Conservation (phyloP, 1,140 invertebrate species). For the Drosophila athabasca region DNA sequence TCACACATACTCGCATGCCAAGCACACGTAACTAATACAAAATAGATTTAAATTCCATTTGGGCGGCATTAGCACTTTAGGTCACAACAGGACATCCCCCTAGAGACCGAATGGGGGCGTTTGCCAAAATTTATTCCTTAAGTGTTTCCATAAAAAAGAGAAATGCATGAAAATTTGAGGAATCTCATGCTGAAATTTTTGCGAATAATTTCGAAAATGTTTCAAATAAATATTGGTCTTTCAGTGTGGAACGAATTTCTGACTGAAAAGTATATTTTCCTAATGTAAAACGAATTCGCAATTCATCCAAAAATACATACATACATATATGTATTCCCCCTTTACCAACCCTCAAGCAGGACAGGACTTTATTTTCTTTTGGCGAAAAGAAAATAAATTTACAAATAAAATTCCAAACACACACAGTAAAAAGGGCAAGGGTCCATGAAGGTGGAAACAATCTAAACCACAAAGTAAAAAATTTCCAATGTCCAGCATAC, state of each 20-base stretch:
- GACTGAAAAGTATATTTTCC: constrained; percentile 4
- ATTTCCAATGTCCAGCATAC: constrained; percentile 42
- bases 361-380: constrained; percentile 48
- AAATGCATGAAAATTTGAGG: constrained; percentile 53
- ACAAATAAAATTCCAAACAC: constrained; percentile 63
- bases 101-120: constrained; percentile 40
- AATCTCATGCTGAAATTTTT: neutral
- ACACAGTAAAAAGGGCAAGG: constrained; percentile 5
- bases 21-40: constrained; percentile 57
- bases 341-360: constrained; percentile 25
- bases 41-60: constrained; percentile 76
- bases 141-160: constrained; percentile 56
- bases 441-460: constrained; percentile 43
- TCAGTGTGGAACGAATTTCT: constrained; percentile 14
- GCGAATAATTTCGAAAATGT: constrained; percentile 17
- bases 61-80: constrained; percentile 60
- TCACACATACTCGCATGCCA: constrained; percentile 46
- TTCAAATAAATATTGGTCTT: constrained; percentile 30
- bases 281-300: constrained; percentile 46
- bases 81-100: constrained; percentile 55
- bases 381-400: constrained; percentile 64
- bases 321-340: constrained; percentile 6
- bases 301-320: constrained; percentile 16
- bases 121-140: constrained; percentile 62
- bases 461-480: constrained; percentile 37